Conservation (phyloP, 2,113 vertebrate species). For the Spea bombifrons region DNA sequence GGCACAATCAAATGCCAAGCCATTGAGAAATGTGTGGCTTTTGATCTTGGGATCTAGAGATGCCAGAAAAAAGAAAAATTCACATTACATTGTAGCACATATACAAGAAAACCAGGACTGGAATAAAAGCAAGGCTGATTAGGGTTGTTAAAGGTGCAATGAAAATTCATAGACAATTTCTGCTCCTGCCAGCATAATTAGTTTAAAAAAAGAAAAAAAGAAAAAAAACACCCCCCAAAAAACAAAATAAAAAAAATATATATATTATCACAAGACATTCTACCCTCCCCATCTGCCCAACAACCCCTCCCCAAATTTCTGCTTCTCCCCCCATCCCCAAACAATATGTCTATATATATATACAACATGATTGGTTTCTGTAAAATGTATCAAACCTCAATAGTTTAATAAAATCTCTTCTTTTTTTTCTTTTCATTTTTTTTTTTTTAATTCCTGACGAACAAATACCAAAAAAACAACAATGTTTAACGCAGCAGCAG, state of each 20-base stretch:
- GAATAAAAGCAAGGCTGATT: constrained; percentile 57
- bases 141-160: constrained; percentile 66
- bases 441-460: constrained; percentile 81
- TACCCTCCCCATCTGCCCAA: constrained; percentile 52
- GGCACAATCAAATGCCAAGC: constrained; percentile 32
- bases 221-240: constrained; percentile 8
- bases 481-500: constrained; percentile 79
- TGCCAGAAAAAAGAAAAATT: constrained; percentile 33
- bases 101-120: constrained; percentile 48
- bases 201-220: constrained; percentile 68
- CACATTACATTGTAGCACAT: constrained; percentile 30
- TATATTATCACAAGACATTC: constrained; percentile 48
- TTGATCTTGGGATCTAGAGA: constrained; percentile 33
- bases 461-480: constrained; percentile 89
- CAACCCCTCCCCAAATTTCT: constrained; percentile 47
- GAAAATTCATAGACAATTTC: constrained; percentile 67
- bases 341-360: constrained; percentile 81
- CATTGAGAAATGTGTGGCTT: constrained; percentile 29
- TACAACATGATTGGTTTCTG: constrained; percentile 84
- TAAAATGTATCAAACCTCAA: constrained; percentile 92
- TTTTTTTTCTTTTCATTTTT: constrained; percentile 70
- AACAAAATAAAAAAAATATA: constrained; percentile 14
- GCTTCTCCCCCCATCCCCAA: constrained; percentile 56
- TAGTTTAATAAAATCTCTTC: constrained; percentile 83
- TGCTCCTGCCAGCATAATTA: constrained; percentile 66